phyloP scores from a whole-genome alignment of 2,888 invertebrate species.

The Acronicta leporina region DNA sequence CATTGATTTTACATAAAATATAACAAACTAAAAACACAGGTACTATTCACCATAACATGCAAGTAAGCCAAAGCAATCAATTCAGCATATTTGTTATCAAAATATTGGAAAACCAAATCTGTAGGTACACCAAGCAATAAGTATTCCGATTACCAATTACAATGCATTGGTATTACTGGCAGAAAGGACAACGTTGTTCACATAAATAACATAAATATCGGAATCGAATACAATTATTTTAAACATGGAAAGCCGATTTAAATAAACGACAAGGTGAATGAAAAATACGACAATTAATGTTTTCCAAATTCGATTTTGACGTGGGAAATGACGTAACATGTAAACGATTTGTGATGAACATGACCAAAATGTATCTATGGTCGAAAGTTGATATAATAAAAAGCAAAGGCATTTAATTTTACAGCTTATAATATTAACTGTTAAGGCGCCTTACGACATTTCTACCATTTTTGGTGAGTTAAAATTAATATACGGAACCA shows the following conservation, averaged over 20 bases:
- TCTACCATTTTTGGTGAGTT: constrained; percentile 51
- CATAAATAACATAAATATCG: constrained; percentile 36
- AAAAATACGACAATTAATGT: constrained; percentile 36
- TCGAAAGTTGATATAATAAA: constrained; percentile 50
- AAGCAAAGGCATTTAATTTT: constrained; percentile 62
- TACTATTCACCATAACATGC: too few species aligned
- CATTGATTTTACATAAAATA: background rate
- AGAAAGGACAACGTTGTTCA: constrained; percentile 26
- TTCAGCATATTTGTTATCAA: constrained; percentile 20
- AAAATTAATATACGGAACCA: constrained; percentile 47
- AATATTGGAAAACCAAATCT: constrained; percentile 29
- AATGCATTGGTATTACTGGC: constrained; percentile 13
- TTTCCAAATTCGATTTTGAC: constrained; percentile 39
- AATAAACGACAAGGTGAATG: constrained; percentile 28
- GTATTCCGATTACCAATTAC: constrained; percentile 18
- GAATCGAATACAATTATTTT: constrained; percentile 27
- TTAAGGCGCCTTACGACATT: constrained; percentile 60
- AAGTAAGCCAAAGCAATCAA: too few species aligned
- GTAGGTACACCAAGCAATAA: constrained; percentile 21
- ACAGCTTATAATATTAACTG: constrained; percentile 51
- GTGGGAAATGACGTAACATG: constrained; percentile 43
- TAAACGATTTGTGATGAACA: constrained; percentile 35
- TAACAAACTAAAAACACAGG: too few species aligned
- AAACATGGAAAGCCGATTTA: constrained; percentile 41
- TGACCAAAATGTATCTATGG: constrained; percentile 36